Evolutionary conservation across 2,888 invertebrate genomes (phyloP), one percentile per base, ranked within the genome.

Genomic region (Mesorhabditis spiculigera): DNA sequence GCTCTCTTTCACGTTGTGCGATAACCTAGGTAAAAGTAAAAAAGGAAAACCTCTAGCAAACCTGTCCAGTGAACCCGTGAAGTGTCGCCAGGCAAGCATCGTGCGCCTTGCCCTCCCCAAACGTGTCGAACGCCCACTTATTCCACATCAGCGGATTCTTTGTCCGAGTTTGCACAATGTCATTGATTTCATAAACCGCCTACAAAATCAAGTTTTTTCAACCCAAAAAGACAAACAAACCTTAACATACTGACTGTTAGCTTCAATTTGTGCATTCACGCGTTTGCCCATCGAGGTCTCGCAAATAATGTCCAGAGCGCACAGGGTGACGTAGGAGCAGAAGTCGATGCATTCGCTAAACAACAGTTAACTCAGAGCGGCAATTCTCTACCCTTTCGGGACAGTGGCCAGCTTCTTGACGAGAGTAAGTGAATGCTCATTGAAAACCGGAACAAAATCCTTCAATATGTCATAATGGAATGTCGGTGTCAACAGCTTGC

Each of bases 231-330:
- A 66, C 13, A 45, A 68, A 67, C 50, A 68, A 45, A 66, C 42
- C 13, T n/a, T 43, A 4, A 68, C 4, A 10, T 10, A 28, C 63
- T 61, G 3, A 42, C 41, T 43, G n/a, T 50, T 42, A 4, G 13
- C 16, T n/a, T 45, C 41, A 45, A 88, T 87, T 86, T 93, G 93
- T 0, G 93, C 92, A 83, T 91, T 89, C 0, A 92, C 88, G 44
- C 90, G 89, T 8, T 90, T 90, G 0, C 93, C 93, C 93, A 94
- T 94, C 10, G 93, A 91, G 5, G 92, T 91, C 88, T 93, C 93
- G 92, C 88, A 69, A 89, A 87, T 81, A 43, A 81, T 89, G 80
- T 90, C 89, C 66, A 89, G 83, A 4, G 89, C 87, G 81, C 89
- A 89, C 4, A 87, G 83, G 1, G 88, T 87, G 8, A 89, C 84